Conservation (phyloP, 2,888 invertebrate species). For the Nemotelus nigrinus region DNA sequence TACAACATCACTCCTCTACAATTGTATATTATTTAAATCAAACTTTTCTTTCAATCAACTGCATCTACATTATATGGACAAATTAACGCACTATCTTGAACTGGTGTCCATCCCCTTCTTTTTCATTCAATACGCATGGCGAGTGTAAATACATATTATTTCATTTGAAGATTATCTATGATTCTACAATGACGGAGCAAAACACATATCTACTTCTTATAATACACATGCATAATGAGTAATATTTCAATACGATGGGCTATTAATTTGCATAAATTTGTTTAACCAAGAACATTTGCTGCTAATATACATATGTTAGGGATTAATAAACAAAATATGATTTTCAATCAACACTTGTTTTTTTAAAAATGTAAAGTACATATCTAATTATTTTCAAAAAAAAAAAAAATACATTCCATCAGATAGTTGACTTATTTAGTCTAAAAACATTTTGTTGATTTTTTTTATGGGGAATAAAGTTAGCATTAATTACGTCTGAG, state of each 20-base stretch:
- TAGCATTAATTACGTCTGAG: no score
- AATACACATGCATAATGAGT: neutral
- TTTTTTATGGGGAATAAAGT: no score
- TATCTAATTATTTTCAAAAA: neutral
- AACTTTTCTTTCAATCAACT: neutral
- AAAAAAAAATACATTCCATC: no score
- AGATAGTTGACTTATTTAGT: no score
- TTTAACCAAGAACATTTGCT: slow-evolving; percentile 9
- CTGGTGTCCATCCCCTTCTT: no score
- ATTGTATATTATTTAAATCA: neutral
- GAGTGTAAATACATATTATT: neutral
- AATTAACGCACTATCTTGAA: no score
- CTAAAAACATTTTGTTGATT: no score
- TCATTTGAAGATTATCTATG: neutral
- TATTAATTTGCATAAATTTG: slow-evolving; percentile 5
- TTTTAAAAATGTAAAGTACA: neutral
- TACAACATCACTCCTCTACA: neutral
- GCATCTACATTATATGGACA: neutral
- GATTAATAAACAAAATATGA: slow-evolving; percentile 6
- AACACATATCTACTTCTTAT: neutral
- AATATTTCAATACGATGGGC: neutral
- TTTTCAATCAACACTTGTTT: neutral
- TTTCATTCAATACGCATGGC: no score
- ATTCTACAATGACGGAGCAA: neutral
- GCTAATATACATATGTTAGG: neutral